Evolutionary conservation across 2,113 vertebrate species (phyloP).

Genomic region (Chaetorhynchus papuensis): DNA sequence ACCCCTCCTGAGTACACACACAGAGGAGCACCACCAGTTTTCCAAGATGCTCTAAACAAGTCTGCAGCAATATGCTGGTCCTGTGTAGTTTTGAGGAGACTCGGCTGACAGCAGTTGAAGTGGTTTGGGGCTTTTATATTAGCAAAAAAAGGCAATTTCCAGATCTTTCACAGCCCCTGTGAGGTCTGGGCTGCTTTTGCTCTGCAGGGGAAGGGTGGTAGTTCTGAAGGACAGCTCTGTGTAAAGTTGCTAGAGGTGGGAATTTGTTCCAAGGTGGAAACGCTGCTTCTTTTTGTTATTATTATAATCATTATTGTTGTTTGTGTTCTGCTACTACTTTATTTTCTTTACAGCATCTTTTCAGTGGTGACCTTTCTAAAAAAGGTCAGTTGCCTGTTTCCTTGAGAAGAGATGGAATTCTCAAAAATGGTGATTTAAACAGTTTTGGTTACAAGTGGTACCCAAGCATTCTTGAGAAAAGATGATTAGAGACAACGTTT

Average conservation of each 20-base stretch:
- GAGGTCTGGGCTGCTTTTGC: background rate
- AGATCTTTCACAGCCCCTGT: background rate
- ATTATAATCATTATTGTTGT: background rate
- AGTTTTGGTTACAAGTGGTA: background rate
- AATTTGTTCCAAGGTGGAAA: background rate
- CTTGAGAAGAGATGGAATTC: background rate
- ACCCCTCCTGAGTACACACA: accelerated
- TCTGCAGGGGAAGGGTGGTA: background rate
- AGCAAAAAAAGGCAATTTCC: background rate
- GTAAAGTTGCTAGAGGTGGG: background rate
- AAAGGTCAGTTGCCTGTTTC: background rate
- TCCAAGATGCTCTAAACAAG: background rate
- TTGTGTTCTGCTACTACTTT: background rate
- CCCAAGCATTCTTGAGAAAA: background rate
- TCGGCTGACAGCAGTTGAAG: background rate
- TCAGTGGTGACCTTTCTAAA: background rate
- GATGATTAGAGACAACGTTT: background rate
- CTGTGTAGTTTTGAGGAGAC: background rate
- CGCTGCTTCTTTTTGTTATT: background rate
- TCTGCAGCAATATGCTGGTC: background rate
- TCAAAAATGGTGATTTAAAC: background rate
- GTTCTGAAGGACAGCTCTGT: background rate
- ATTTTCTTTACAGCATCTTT: background rate
- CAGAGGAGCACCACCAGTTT: background rate
- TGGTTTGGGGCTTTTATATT: background rate